These are phyloP conservation scores for Miichthys miiuy DNA, from an alignment of 2,797 vertebrate genomes.

Conservation along the genomic window DNA sequence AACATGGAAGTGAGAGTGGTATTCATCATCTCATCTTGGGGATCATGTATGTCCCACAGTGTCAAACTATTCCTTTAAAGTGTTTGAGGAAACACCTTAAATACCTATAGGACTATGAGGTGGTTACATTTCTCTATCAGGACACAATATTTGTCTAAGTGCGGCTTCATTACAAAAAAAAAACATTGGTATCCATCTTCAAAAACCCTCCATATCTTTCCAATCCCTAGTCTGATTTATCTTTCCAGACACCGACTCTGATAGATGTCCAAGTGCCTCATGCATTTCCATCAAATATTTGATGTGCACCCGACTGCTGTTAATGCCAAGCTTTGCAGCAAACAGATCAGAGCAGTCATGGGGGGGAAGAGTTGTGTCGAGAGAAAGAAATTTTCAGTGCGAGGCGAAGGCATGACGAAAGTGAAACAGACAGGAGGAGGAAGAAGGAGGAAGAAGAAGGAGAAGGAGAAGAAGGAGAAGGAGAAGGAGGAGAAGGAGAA, in stretches of 20 bases:
- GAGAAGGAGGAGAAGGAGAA: not conserved
- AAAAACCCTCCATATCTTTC: conserved; percentile 21
- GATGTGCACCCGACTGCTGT: conserved; percentile 48
- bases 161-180: conserved; percentile 6
- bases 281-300: conserved; percentile 56
- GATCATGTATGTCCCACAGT: not conserved
- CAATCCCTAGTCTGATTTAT: conserved; percentile 30
- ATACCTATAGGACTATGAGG: not conserved
- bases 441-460: no score
- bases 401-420: conserved; percentile 15
- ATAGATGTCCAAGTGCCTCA: conserved; percentile 38
- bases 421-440: conserved; percentile 32
- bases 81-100: not conserved
- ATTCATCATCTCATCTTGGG: not conserved
- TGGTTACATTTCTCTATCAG: not conserved
- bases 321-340: conserved; percentile 49
- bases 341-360: conserved; percentile 50
- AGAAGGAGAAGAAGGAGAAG: conserved; percentile 2
- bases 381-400: conserved; percentile 21
- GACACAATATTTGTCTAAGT: not conserved
- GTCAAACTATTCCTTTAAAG: not conserved
- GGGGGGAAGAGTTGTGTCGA: conserved; percentile 33
- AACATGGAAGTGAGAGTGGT: not conserved
- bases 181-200: conserved; percentile 21
- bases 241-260: conserved; percentile 40